Evolutionary conservation across 1,140 invertebrate genomes (phyloP), one percentile per base, ranked within the genome.

Genomic region (Drosophila grimshawi): DNA sequence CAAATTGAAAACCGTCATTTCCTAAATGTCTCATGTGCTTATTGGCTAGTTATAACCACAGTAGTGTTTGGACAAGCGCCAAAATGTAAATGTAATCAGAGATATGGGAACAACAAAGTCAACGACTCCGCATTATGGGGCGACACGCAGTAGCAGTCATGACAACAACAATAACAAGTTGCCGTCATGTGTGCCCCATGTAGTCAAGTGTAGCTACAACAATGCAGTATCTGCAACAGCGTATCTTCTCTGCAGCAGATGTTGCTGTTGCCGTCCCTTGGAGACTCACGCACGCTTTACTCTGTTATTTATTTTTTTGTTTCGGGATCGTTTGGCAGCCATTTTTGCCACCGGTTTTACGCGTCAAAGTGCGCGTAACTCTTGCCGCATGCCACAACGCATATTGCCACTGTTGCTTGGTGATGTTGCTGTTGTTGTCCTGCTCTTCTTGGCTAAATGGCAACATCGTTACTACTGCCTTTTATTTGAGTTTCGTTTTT

Each of bases 291-390:
- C 81, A 86, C 81, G 76, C 76, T 78, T 81, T 69, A 78, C 81
- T 77, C 78, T 86, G 10, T 41, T n/a, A 2, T 7, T 37, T 37
- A 7, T 6, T 7, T 70, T 76, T 70, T 74, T 88, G 70, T 76
- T 19, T 19, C 85, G 64, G 48, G 49, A 74, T 64, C 72, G 41
- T 65, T 70, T 66, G 76, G 73, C 64, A 68, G 79, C 83, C 79
- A 86, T 82, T 88, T 86, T 76, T 67, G 82, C 82, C 88, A 86
- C 82, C 82, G 82, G 82, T 86, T 86, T 86, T 86, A 86, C 83
- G 82, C 82, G 82, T 80, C 83, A 79, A 86, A 86, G 83, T 86
- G 79, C 77, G 76, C 83, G 81, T 86, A 86, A 88, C 82, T 88
- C 81, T 82, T 86, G 81, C 79, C 83, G 86, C 81, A 78, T 86